Evolutionary conservation across 1,140 invertebrate species (phyloP).

Genomic region (Dendroctonus ponderosae): DNA sequence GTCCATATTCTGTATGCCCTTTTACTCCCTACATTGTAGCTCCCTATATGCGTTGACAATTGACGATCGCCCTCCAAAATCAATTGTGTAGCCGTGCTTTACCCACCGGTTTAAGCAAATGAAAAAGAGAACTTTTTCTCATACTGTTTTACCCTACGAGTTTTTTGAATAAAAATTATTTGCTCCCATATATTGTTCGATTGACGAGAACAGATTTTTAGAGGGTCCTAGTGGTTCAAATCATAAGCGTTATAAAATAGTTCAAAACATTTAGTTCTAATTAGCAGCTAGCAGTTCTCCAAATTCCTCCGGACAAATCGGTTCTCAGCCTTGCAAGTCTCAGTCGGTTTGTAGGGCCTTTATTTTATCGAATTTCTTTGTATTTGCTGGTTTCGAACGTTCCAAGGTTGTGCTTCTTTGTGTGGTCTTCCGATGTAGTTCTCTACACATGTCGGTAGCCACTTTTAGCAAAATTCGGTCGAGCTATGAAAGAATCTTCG

Average conservation of each 20-base stretch:
- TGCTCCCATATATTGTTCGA: conserved; percentile 1
- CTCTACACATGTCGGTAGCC: too few relatives aligned
- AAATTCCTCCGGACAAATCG: too few relatives aligned
- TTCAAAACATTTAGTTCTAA: conserved; percentile 3
- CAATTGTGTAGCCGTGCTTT: conserved; percentile 35
- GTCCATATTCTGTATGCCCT: conserved; percentile 12
- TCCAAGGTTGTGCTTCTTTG: too few relatives aligned
- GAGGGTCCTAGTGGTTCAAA: neutral
- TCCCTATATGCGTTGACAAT: conserved; percentile 35
- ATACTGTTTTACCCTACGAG: conserved; percentile 22
- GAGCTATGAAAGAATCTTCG: too few relatives aligned
- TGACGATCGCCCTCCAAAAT: conserved; percentile 36
- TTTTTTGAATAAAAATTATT: conserved; percentile 25
- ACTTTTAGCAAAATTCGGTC: too few relatives aligned
- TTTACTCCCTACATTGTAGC: conserved; percentile 34
- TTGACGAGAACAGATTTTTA: neutral
- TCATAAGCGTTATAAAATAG: neutral
- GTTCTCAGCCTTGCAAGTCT: too few relatives aligned
- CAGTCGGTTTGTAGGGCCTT: too few relatives aligned
- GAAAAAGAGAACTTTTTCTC: conserved; percentile 33
- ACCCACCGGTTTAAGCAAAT: conserved; percentile 38
- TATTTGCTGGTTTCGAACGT: too few relatives aligned
- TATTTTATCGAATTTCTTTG: too few relatives aligned
- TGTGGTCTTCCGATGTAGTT: too few relatives aligned
- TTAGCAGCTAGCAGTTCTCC: too few relatives aligned